Percentiles rank a stretch among this genome's conserved stretches.
Conservation (phyloP, 2,797 vertebrate genomes). For the Centroberyx gerrardi region DNA sequence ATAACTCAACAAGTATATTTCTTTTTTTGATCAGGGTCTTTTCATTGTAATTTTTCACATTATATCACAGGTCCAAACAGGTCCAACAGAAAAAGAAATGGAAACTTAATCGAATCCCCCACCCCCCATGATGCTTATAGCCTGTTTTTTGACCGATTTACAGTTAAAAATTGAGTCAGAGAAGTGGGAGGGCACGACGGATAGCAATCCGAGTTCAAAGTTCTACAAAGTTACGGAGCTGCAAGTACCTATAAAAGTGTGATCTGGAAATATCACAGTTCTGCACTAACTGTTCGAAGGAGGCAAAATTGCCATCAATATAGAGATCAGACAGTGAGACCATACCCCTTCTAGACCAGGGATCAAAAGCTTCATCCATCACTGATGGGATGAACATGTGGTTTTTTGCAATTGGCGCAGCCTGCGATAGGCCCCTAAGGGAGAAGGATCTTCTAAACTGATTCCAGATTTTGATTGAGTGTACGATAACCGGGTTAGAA, state of each 20-base stretch:
- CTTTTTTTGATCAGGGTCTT: too few species aligned
- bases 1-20: too few species aligned
- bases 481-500: slow-evolving; percentile 13
- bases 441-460: slow-evolving; percentile 21
- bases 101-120: too few species aligned
- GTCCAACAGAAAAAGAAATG: too few species aligned
- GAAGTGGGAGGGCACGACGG: too few species aligned
- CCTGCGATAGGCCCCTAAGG: neutral
- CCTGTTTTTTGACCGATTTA: too few species aligned
- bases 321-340: slow-evolving; percentile 9
- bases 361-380: slow-evolving; percentile 21
- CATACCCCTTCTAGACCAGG: slow-evolving; percentile 5
- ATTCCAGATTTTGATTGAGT: slow-evolving; percentile 19
- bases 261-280: slow-evolving; percentile 16
- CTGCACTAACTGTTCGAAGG: slow-evolving; percentile 28
- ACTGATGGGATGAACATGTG: slow-evolving; percentile 1
- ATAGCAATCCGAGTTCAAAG: too few species aligned
- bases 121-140: too few species aligned
- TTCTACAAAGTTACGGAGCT: slow-evolving; percentile 11
- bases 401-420: neutral
- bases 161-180: too few species aligned
- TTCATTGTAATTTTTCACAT: too few species aligned
- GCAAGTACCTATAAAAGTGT: slow-evolving; percentile 28
- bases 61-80: too few species aligned
- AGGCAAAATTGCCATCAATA: slow-evolving; percentile 15